phyloP scores from a whole-genome alignment of 2,888 invertebrate species.

The Blastobasis adustella region DNA sequence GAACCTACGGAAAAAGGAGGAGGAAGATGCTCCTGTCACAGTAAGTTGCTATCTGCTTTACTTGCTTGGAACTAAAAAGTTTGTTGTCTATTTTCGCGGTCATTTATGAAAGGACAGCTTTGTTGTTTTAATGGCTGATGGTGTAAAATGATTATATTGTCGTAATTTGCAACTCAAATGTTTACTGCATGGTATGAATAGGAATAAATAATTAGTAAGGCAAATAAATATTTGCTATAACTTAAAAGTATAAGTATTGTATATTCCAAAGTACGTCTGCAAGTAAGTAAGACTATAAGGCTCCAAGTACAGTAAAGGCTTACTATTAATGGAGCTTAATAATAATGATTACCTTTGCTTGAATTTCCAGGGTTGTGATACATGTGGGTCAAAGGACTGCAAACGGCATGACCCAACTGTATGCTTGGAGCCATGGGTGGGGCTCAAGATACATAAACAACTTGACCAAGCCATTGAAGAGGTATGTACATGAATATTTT shows the following conservation, averaged over 20 bases:
- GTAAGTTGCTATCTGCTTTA: constrained; percentile 34
- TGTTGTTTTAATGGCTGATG: not conserved
- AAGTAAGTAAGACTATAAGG: not conserved
- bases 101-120: constrained; percentile 21
- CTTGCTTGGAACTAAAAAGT: constrained; percentile 10
- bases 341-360: constrained; percentile 1
- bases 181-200: not conserved
- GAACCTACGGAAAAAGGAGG: constrained; percentile 27
- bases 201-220: not conserved
- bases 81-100: constrained; percentile 22
- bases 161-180: not conserved
- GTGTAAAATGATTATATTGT: not conserved
- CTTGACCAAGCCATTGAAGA: constrained; percentile 85
- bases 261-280: not conserved
- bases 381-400: constrained; percentile 77
- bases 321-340: no score
- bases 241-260: not conserved
- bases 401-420: constrained; percentile 68
- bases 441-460: constrained; percentile 79
- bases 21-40: constrained; percentile 29
- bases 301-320: no score
- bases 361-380: constrained; percentile 60
- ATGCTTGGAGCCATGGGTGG: constrained; percentile 78
- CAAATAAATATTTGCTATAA: not conserved
- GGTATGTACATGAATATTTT: constrained; percentile 56